Conservation (phyloP, 2,797 vertebrate genomes). For the Macrochelys suwanniensis region DNA sequence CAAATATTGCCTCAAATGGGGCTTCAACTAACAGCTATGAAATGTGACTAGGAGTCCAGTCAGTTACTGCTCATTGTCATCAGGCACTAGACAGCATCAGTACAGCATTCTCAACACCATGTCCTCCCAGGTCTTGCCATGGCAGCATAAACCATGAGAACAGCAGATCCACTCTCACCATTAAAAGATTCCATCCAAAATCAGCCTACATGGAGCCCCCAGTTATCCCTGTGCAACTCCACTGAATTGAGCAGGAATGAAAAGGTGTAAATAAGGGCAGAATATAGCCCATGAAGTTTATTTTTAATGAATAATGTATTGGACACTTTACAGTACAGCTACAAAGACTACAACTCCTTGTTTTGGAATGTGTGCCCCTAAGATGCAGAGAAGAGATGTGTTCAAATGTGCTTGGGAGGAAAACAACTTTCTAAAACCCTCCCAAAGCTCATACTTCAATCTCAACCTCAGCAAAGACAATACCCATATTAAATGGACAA, state of each 20-base stretch:
- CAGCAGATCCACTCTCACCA: not conserved
- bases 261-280: not conserved
- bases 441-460: not conserved
- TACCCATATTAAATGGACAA: not conserved
- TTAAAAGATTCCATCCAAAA: not conserved
- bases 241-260: not conserved
- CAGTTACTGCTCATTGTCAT: not conserved
- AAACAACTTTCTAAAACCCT: not conserved
- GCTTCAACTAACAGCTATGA: not conserved
- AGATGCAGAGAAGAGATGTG: not conserved
- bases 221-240: not conserved
- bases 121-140: not conserved
- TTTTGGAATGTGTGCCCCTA: not conserved
- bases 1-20: not conserved
- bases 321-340: not conserved
- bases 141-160: not conserved
- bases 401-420: not conserved
- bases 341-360: rapidly evolving
- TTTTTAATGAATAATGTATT: not conserved
- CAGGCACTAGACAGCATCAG: not conserved
- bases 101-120: not conserved
- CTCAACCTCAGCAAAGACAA: not conserved
- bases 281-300: not conserved
- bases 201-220: not conserved
- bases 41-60: not conserved